Conservation (phyloP, 92 coral and sea anemone genomes). For the Palythoa caribaeorum region DNA sequence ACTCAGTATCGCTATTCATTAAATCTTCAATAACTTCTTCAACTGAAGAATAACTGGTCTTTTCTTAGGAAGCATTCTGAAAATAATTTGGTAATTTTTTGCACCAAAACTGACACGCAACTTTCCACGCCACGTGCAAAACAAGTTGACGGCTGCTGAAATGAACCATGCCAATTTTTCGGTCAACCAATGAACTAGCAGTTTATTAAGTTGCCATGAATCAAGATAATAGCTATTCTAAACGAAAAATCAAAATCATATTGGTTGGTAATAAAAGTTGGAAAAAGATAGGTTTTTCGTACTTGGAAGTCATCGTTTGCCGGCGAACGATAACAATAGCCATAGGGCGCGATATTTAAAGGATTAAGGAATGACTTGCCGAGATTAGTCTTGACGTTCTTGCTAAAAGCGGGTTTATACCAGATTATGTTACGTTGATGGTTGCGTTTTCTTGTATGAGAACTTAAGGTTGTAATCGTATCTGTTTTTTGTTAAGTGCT, state of each 20-base stretch:
- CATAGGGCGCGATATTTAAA: not conserved
- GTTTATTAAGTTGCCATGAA: not conserved
- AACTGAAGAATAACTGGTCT: not conserved
- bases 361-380: not conserved
- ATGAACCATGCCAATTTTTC: not conserved
- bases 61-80: conserved; percentile 10
- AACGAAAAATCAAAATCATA: not conserved
- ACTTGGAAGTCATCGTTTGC: not conserved
- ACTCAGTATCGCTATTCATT: not conserved
- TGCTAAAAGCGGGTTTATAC: not conserved
- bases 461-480: not conserved
- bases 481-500: not conserved
- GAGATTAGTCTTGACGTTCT: not conserved
- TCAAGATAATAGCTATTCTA: not conserved
- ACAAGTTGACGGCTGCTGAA: not conserved
- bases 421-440: conserved; percentile 3
- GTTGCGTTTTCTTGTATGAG: not conserved
- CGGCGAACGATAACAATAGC: not conserved
- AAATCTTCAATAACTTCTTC: conserved; percentile 4
- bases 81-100: not conserved
- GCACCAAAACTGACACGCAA: no score
- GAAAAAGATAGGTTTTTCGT: not conserved
- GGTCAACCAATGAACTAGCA: not conserved
- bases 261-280: not conserved
- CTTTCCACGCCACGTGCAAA: not conserved